phyloP scores from a whole-genome alignment of 2,797 vertebrate species.

The Coregonus ussuriensis region DNA sequence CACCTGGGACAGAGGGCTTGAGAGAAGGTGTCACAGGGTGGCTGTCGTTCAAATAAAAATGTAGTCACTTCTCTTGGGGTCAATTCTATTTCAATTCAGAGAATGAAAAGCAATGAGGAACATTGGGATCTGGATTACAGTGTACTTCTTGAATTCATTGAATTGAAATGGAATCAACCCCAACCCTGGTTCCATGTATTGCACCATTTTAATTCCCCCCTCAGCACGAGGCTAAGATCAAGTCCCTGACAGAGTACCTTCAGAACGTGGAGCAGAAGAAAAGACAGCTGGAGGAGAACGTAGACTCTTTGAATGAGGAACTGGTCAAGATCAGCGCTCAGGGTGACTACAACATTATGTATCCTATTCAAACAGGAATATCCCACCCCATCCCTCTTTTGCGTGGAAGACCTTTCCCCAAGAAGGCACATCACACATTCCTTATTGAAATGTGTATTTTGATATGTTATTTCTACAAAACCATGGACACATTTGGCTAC shows the following conservation, averaged over 20 bases:
- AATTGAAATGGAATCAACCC: neutral
- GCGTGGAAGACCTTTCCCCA: neutral
- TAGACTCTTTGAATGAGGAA: conserved; percentile 92
- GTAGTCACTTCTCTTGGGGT: neutral
- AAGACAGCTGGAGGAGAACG: conserved; percentile 90
- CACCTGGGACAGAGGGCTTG: conserved; percentile 13
- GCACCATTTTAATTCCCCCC: neutral
- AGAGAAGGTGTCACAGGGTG: neutral
- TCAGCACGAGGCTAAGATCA: conserved; percentile 96
- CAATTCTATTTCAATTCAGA: neutral
- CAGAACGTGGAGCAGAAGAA: conserved; percentile 96
- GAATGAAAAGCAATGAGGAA: neutral
- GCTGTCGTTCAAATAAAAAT: neutral
- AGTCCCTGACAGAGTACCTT: conserved; percentile 91
- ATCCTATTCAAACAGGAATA: neutral
- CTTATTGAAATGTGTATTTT: neutral
- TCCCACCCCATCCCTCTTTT: neutral
- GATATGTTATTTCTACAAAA: too few relatives aligned
- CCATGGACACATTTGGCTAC: neutral
- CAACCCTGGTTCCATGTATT: neutral
- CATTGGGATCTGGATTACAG: neutral
- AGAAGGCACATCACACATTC: neutral
- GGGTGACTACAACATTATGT: conserved; percentile 67
- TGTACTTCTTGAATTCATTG: too few relatives aligned
- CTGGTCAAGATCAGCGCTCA: conserved; percentile 89